Percentiles rank a stretch among this genome's conserved stretches.
phyloP scores from a whole-genome alignment of 2,797 vertebrate genomes.

The Atherinosoma microstoma region DNA sequence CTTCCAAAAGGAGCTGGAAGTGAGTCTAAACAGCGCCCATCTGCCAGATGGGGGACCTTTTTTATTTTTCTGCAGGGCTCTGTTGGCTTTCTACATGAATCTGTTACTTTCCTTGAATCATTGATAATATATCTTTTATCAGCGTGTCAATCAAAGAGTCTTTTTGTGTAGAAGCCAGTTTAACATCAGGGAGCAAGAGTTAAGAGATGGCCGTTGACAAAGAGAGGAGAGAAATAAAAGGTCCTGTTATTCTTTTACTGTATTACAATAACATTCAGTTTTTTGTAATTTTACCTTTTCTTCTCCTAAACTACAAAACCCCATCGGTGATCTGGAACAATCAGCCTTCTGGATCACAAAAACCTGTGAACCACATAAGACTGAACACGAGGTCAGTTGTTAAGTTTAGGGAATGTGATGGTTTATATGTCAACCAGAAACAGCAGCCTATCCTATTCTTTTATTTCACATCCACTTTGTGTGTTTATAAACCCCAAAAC shows the following conservation, averaged over 20 bases:
- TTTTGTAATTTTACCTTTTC: neutral
- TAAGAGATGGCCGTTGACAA: neutral
- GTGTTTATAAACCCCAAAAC: neutral
- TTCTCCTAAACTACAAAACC: neutral
- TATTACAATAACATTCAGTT: neutral
- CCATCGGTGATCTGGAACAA: neutral
- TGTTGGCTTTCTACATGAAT: conserved; percentile 56
- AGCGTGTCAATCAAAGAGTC: conserved; percentile 44
- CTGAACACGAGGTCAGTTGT: no score
- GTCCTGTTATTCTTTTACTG: neutral
- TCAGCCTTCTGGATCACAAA: no score
- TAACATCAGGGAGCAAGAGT: conserved; percentile 4
- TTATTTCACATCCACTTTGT: no score
- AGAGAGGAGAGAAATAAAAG: neutral
- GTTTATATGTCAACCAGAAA: neutral
- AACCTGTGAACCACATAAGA: no score
- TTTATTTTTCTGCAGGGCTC: conserved; percentile 32
- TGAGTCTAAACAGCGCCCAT: conserved; percentile 52
- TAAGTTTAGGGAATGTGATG: no score
- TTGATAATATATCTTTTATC: conserved; percentile 32
- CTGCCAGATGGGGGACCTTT: conserved; percentile 50
- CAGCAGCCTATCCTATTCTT: neutral
- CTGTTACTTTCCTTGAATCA: conserved; percentile 42
- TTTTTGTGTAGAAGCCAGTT: conserved; percentile 25
- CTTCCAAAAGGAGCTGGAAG: conserved; percentile 33